Evolutionary conservation across 2,113 vertebrate species (phyloP).

Genomic region (Colistium nudipinnis): DNA sequence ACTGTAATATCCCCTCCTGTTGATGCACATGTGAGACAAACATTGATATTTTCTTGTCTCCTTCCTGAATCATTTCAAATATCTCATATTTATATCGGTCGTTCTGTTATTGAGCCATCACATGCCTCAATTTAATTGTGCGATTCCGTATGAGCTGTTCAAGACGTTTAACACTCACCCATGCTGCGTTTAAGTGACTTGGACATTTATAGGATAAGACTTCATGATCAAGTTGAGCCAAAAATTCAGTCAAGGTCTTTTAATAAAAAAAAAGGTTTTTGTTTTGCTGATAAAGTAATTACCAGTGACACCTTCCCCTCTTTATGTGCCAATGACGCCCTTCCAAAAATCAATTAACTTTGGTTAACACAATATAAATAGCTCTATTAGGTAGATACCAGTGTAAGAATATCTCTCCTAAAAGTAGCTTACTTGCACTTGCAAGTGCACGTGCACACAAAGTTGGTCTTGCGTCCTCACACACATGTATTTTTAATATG

Average conservation of each 20-base stretch:
- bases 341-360: conserved; percentile 20
- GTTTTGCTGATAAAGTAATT: neutral
- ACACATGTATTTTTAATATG: conserved; percentile 70
- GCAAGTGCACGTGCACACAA: neutral
- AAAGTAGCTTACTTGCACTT: conserved; percentile 11
- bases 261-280: neutral
- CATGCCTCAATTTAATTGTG: no score
- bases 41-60: neutral
- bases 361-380: conserved; percentile 37
- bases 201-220: no score
- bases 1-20: neutral
- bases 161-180: no score
- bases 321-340: conserved; percentile 6
- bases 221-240: no score
- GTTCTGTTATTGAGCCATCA: no score
- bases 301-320: neutral
- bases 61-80: no score
- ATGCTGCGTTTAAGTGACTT: no score
- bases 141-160: no score
- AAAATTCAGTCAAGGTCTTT: no score
- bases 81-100: no score
- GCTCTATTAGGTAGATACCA: conserved; percentile 39
- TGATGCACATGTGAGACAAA: neutral
- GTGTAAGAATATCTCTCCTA: conserved; percentile 22
- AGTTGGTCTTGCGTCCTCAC: conserved; percentile 41